Conservation (phyloP, 2,113 vertebrate genomes). For the Percopsis transmontana region DNA sequence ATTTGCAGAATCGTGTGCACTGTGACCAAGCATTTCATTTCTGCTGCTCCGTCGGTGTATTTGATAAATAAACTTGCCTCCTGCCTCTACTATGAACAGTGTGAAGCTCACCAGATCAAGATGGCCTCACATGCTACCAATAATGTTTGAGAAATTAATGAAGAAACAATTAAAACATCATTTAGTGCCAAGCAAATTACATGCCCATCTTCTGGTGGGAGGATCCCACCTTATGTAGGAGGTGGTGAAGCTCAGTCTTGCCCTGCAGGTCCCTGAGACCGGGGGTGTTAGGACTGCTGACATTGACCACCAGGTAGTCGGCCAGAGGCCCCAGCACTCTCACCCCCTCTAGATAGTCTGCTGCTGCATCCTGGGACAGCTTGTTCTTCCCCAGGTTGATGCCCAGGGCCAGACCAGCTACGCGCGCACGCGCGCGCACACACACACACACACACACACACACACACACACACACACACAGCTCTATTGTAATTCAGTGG, state of each 20-base stretch:
- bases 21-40: no score
- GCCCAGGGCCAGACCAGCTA: conserved; percentile 90
- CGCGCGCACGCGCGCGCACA: conserved; percentile 32
- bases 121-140: no score
- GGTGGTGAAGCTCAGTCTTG: conserved; percentile 80
- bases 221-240: conserved; percentile 89
- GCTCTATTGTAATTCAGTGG: conserved; percentile 30
- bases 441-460: conserved; percentile 16
- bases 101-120: no score
- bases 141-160: no score
- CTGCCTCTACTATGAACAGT: no score
- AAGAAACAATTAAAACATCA: no score
- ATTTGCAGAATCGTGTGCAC: no score
- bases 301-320: conserved; percentile 94
- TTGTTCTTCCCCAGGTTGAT: conserved; percentile 98
- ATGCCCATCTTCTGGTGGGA: no score
- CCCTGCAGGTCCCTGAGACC: conserved; percentile 89
- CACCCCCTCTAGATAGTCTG: conserved; percentile 88
- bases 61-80: no score
- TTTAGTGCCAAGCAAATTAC: no score
- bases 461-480: conserved; percentile 30
- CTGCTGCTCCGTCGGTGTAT: no score
- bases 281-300: conserved; percentile 95
- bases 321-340: conserved; percentile 86
- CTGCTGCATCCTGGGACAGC: conserved; percentile 81